Conservation (phyloP, 2,113 vertebrate genomes). For the Catharus fuscescens region DNA sequence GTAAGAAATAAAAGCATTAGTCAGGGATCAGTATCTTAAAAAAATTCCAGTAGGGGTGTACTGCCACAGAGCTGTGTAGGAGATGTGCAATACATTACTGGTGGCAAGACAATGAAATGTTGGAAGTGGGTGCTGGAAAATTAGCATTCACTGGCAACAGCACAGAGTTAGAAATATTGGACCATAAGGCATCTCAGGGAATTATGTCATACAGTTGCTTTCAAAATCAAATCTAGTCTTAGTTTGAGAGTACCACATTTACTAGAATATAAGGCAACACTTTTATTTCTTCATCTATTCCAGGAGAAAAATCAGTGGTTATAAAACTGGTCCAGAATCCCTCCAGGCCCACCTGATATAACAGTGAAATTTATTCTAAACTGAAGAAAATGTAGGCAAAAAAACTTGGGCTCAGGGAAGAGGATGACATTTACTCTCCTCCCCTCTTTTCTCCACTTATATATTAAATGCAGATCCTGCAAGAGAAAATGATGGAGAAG, state of each 20-base stretch:
- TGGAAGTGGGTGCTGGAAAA: slow-evolving; percentile 28
- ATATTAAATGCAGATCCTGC: neutral
- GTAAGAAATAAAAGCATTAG: slow-evolving; percentile 32
- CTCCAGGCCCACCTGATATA: neutral
- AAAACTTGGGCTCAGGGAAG: neutral
- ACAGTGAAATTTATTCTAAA: neutral
- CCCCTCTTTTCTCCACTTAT: neutral
- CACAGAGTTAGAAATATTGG: slow-evolving; percentile 30
- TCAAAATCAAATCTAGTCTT: slow-evolving; percentile 26
- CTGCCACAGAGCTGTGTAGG: slow-evolving; percentile 41
- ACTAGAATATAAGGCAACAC: neutral
- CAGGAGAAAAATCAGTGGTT: neutral
- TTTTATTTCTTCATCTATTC: neutral
- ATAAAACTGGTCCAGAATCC: neutral
- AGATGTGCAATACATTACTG: slow-evolving; percentile 40
- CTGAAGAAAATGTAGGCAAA: neutral
- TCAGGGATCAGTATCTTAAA: slow-evolving; percentile 6
- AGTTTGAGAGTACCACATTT: neutral
- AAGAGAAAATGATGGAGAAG: slow-evolving; percentile 27
- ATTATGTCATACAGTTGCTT: slow-evolving; percentile 56
- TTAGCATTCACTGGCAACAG: slow-evolving; percentile 3
- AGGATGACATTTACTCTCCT: neutral
- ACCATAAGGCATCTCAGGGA: slow-evolving; percentile 62
- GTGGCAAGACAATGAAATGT: slow-evolving; percentile 38
- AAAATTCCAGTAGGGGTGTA: slow-evolving; percentile 35